Evolutionary conservation across 1,140 invertebrate genomes (phyloP).

Genomic region (Heliconius melpomene): DNA sequence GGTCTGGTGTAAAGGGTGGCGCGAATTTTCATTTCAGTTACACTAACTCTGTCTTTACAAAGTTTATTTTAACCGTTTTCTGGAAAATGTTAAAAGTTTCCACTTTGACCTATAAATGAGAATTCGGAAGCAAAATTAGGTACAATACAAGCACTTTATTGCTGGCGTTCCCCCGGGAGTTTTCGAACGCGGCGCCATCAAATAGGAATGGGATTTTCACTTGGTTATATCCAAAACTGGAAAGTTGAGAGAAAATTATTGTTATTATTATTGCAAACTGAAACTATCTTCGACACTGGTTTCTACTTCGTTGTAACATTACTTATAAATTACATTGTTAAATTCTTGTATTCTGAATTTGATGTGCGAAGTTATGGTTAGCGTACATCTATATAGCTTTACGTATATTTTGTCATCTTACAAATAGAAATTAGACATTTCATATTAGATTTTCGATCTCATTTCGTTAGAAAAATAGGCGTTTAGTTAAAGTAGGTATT

Average conservation of each 20-base stretch:
- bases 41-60: conserved; percentile 18
- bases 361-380: not conserved
- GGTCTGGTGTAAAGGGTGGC: conserved; percentile 36
- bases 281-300: conserved; percentile 26
- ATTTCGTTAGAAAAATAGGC: not conserved
- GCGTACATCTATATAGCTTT: not conserved
- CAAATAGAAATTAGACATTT: no score
- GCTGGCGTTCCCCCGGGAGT: conserved; percentile 52
- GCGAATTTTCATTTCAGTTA: conserved; percentile 36
- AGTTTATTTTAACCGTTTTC: conserved; percentile 31
- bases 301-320: conserved; percentile 4
- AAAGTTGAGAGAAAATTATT: conserved; percentile 51
- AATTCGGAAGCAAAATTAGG: conserved; percentile 71
- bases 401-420: no score
- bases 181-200: conserved; percentile 56
- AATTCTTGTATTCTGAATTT: not conserved
- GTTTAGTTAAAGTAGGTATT: not conserved
- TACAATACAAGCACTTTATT: conserved; percentile 66
- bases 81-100: conserved; percentile 50
- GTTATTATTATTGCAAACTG: conserved; percentile 33
- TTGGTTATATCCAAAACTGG: conserved; percentile 51
- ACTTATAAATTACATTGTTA: not conserved
- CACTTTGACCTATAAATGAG: conserved; percentile 55
- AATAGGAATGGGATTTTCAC: conserved; percentile 67
- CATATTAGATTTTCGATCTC: not conserved